Conservation (phyloP, 64 coral and sea anemone species). For the Astreopora myriophthalma region DNA sequence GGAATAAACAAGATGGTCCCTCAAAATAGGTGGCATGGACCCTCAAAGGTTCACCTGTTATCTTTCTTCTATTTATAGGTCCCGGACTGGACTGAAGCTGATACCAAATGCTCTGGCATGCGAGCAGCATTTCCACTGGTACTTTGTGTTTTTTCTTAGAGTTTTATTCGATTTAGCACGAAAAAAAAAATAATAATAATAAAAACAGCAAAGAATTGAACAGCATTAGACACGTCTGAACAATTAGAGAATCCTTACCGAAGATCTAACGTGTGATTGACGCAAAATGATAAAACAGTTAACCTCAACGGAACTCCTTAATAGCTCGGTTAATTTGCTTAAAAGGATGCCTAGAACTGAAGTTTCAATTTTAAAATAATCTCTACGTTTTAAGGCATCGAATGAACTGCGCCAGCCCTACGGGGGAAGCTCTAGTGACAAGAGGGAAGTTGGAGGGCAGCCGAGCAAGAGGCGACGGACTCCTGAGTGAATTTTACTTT, state of each 20-base stretch:
- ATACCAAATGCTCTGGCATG: slow-evolving; percentile 84
- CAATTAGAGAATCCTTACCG: no score
- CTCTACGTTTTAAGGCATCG: slow-evolving; percentile 63
- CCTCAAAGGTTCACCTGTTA: not conserved
- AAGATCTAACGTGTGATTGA: no score
- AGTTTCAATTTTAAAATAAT: no score
- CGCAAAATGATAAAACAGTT: no score
- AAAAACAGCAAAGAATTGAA: not conserved
- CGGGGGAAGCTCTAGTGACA: slow-evolving; percentile 63
- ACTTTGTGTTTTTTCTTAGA: not conserved
- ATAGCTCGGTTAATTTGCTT: no score
- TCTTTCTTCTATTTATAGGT: slow-evolving; percentile 11
- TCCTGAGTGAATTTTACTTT: slow-evolving; percentile 94
- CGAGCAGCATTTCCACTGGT: slow-evolving; percentile 86
- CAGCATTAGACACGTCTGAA: not conserved
- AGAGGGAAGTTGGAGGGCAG: slow-evolving; percentile 72
- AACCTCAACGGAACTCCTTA: no score
- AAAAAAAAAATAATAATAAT: no score
- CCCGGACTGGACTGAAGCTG: slow-evolving; percentile 67
- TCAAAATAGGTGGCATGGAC: no score
- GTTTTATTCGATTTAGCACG: not conserved
- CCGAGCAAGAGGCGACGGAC: slow-evolving; percentile 51
- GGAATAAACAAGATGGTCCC: no score
- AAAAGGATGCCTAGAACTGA: no score
- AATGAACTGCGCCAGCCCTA: slow-evolving; percentile 76